phyloP scores from a whole-genome alignment of 2,888 invertebrate species.

The Drosophila differens region DNA sequence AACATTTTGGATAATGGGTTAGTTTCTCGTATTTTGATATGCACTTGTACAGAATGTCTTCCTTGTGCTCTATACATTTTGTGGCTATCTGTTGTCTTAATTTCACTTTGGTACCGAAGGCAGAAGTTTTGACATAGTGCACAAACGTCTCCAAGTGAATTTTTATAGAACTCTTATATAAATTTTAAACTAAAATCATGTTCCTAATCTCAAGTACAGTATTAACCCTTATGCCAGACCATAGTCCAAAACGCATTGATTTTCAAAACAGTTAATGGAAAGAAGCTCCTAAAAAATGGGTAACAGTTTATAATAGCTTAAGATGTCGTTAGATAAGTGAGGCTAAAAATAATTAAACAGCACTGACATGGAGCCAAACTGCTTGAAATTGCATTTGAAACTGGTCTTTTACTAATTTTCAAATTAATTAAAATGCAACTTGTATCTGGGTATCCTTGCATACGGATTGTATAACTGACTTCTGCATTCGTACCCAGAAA shows the following conservation, averaged over 20 bases:
- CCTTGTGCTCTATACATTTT: not conserved
- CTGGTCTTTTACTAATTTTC: too few relatives aligned
- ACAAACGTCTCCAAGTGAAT: not conserved
- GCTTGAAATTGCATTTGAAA: not conserved
- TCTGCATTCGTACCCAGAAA: slow-evolving; percentile 90
- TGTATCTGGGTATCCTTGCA: not conserved
- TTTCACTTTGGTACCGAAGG: not conserved
- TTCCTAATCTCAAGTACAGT: not conserved
- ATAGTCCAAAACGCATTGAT: too few relatives aligned
- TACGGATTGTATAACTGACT: not conserved
- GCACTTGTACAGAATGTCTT: not conserved
- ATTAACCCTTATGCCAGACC: not conserved
- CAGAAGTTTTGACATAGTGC: not conserved
- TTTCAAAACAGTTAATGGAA: too few relatives aligned
- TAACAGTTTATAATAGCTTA: too few relatives aligned
- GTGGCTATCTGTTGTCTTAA: not conserved
- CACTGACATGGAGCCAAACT: not conserved
- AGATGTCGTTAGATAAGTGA: not conserved
- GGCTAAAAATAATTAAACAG: too few relatives aligned
- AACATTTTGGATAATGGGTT: not conserved
- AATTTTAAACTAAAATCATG: not conserved
- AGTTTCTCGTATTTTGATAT: not conserved
- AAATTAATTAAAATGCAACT: not conserved
- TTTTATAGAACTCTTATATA: not conserved
- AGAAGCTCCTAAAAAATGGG: not conserved